phyloP scores from a whole-genome alignment of 2,888 invertebrate species.

The Malthinus flaveolus region DNA sequence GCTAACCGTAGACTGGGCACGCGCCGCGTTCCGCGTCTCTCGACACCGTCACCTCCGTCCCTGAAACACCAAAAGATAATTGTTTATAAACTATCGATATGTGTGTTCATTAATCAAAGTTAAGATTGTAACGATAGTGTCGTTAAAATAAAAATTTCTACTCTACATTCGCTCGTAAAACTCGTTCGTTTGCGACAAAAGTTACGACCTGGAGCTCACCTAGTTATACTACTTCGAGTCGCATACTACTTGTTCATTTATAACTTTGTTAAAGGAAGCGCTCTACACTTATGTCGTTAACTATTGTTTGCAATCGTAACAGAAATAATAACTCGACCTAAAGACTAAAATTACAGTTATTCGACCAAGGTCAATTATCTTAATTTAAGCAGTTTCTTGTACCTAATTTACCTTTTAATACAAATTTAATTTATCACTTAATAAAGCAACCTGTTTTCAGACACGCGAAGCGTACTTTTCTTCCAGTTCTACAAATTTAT shows the following conservation, averaged over 20 bases:
- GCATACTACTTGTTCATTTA: not conserved
- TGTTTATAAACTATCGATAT: constrained; percentile 33
- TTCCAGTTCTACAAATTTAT: too few relatives aligned
- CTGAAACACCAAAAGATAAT: constrained; percentile 37
- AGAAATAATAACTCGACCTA: not conserved
- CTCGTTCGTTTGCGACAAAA: not conserved
- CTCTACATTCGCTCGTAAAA: not conserved
- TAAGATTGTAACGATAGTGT: not conserved
- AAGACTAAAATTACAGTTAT: constrained; percentile 1
- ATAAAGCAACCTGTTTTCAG: too few relatives aligned
- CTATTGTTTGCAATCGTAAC: constrained; percentile 4
- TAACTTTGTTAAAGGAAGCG: not conserved
- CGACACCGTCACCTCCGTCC: constrained; percentile 54
- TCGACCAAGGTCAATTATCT: not conserved
- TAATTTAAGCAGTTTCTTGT: not conserved
- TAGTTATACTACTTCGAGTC: not conserved
- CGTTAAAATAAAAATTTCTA: not conserved
- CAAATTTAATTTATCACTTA: too few relatives aligned
- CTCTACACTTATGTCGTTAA: constrained; percentile 5
- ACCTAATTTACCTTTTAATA: too few relatives aligned
- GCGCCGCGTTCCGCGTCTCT: constrained; percentile 58
- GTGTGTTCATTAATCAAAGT: constrained; percentile 17
- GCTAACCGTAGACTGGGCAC: constrained; percentile 74
- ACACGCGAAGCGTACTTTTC: too few relatives aligned
- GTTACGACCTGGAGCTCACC: not conserved